phyloP scores from a whole-genome alignment of 1,140 invertebrate species.

The Dendrolimus kikuchii region DNA sequence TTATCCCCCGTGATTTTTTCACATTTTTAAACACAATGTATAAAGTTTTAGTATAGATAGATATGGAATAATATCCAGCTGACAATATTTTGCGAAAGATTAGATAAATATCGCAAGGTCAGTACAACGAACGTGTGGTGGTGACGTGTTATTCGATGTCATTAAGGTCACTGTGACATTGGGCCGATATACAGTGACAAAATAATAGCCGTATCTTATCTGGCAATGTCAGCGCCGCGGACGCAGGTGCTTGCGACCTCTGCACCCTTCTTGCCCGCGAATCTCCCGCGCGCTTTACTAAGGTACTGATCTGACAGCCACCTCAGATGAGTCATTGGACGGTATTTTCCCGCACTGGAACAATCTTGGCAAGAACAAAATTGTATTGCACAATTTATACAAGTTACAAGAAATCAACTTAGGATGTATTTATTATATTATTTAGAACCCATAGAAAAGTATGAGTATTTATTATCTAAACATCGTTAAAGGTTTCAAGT shows the following conservation, averaged over 20 bases:
- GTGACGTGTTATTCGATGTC: constrained; percentile 62
- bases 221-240: constrained; percentile 62
- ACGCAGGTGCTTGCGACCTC: constrained; percentile 59
- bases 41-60: neutral
- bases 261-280: constrained; percentile 39
- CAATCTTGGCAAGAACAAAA: no score
- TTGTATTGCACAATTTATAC: no score
- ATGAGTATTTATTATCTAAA: no score
- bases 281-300: constrained; percentile 13
- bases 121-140: constrained; percentile 48
- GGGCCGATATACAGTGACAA: constrained; percentile 61
- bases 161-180: constrained; percentile 70
- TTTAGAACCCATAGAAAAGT: no score
- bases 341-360: no score
- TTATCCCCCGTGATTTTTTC: neutral
- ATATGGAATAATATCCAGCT: constrained; percentile 36
- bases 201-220: constrained; percentile 70
- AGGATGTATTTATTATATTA: no score
- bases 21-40: no score
- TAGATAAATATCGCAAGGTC: constrained; percentile 69
- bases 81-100: constrained; percentile 67
- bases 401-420: no score
- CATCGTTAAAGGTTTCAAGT: no score
- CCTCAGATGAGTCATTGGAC: constrained; percentile 16
- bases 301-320: constrained; percentile 12